Evolutionary conservation across 2,797 vertebrate genomes (phyloP), one percentile per base, ranked within the genome.

Genomic region (Champsocephalus gunnari): DNA sequence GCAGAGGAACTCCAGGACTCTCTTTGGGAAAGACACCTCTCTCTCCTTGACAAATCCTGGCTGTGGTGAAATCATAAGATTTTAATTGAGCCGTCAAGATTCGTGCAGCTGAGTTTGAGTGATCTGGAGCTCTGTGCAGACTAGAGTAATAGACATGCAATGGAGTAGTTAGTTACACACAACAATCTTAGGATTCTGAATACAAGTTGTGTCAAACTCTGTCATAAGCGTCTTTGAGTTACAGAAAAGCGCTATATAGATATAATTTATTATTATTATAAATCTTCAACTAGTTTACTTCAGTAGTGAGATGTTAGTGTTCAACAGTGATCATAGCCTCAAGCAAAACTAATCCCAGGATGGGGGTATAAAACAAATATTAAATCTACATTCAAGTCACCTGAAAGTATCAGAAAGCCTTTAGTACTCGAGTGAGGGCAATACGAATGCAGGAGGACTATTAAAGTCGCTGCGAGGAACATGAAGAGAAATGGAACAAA

Each of bases 401-500:
- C 65, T 62, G 71, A 47, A 81, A 73, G 71, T 59, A 77, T 84
- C 64, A 67, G 77, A 85, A 78, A 59, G 75, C 45, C 51, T 77
- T 85, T 79, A 80, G 75, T 74, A 76, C 80, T 58, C 3, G 71
- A 76, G 69, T 76, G 66, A 5, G 53, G 21, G 80, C 32, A 65
- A 80, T 82, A 74, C 79, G 71, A 82, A 77, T 47, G 81, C 64
- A 54, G 63, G 14, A 50, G 43, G 54, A 71, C 77, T 58, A 75
- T 83, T 79, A 71, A 81, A 82, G 76, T 63, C 12, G 5, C 66
- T 41, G 51, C 32, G 9, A 56, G 59, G 54, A 70, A 70, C 80
- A 77, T 76, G 62, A 81, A 72, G 71, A 87, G 81, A 83, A 77
- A 87, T 79, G 71, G 72, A 83, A 85, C 55, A 72, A 86, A 86